Percentiles rank a stretch among this genome's conserved stretches.
Conservation (phyloP, 1,140 invertebrate genomes). For the Micrasema longulum region DNA sequence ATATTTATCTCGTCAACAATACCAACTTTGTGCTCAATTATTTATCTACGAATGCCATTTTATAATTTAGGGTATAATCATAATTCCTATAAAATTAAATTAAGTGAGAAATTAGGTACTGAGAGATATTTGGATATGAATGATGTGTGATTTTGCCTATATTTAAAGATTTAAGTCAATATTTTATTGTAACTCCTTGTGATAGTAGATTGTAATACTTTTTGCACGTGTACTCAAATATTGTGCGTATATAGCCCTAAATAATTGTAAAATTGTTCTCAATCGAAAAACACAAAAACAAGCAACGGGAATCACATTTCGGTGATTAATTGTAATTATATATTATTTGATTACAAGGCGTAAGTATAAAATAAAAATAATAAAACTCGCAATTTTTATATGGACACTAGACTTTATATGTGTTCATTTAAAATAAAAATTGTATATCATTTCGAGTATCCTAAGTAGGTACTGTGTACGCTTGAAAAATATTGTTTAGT, state of each 20-base stretch:
- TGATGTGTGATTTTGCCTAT: conserved; percentile 6
- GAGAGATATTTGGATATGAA: conserved; percentile 23
- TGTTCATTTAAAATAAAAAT: no score
- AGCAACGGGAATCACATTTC: no score
- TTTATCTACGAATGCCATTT: conserved; percentile 40
- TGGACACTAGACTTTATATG: no score
- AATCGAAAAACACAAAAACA: not conserved
- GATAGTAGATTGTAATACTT: conserved; percentile 50
- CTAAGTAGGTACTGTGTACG: no score
- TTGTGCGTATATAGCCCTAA: conserved; percentile 16
- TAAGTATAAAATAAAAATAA: no score
- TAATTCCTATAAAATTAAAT: conserved; percentile 33
- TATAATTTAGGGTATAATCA: conserved; percentile 27
- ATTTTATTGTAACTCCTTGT: conserved; percentile 49
- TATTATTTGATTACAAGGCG: no score
- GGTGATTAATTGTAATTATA: no score
- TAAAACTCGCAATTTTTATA: no score
- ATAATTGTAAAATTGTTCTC: not conserved
- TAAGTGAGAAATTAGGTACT: conserved; percentile 16
- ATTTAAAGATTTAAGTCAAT: conserved; percentile 27
- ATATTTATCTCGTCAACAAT: conserved; percentile 25
- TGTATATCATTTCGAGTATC: no score
- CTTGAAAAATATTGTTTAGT: no score
- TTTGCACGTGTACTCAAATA: conserved; percentile 11
- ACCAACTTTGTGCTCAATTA: conserved; percentile 31